These are phyloP conservation scores for Phataginus tricuspis DNA, from an alignment of 2,797 vertebrate genomes.

Conservation along the genomic window DNA sequence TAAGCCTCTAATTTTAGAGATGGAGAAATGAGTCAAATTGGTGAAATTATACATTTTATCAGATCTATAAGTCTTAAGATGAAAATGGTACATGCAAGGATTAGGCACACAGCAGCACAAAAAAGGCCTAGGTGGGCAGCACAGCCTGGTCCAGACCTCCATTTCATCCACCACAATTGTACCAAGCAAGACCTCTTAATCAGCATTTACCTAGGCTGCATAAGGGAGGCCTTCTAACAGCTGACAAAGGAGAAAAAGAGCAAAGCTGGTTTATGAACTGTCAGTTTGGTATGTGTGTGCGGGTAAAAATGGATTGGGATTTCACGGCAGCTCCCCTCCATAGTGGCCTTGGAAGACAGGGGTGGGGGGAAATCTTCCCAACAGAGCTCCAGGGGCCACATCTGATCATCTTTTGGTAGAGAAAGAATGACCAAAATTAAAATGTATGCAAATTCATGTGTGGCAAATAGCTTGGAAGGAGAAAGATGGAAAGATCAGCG, in stretches of 20 bases:
- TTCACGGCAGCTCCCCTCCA: not conserved
- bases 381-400: not conserved
- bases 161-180: not conserved
- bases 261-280: not conserved
- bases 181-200: not conserved
- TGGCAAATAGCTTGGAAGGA: not conserved
- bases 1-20: not conserved
- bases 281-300: not conserved
- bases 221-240: not conserved
- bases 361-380: not conserved
- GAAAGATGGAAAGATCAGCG: not conserved
- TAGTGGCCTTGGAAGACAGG: not conserved
- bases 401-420: not conserved
- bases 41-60: not conserved
- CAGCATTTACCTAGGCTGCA: not conserved
- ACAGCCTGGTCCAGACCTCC: not conserved
- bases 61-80: not conserved
- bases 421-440: not conserved
- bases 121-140: not conserved
- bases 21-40: constrained; percentile 28
- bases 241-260: not conserved
- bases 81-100: not conserved
- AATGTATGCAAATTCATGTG: not conserved
- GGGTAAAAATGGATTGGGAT: not conserved
- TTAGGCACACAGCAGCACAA: not conserved